A percentile compares a stretch with the other conserved stretches of the same genome.
These are phyloP conservation scores for Apamea epomidion DNA, from an alignment of 2,888 invertebrate genomes.

Conservation along the genomic window DNA sequence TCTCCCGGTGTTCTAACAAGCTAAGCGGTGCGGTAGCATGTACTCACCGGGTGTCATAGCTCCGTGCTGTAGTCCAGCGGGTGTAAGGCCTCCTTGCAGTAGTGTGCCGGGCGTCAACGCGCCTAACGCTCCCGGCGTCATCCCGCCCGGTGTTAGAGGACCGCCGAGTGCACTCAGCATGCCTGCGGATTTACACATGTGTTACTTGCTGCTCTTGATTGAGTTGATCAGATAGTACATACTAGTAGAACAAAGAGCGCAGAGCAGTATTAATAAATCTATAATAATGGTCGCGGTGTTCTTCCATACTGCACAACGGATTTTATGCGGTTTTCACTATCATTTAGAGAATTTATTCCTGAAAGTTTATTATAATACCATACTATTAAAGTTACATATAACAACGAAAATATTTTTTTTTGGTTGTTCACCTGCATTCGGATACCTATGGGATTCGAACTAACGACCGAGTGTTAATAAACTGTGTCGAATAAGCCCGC, in stretches of 20 bases:
- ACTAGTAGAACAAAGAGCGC: neutral
- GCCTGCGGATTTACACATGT: neutral
- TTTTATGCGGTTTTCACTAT: neutral
- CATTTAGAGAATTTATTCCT: neutral
- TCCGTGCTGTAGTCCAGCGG: constrained; percentile 81
- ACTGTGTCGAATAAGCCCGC: neutral
- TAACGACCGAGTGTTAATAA: neutral
- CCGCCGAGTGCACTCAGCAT: constrained; percentile 83
- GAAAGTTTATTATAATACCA: neutral
- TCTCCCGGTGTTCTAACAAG: too few relatives aligned
- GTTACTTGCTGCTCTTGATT: constrained; percentile 11
- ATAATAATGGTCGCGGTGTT: neutral
- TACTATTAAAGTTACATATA: neutral
- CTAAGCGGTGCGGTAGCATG: too few relatives aligned
- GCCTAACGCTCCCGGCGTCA: constrained; percentile 74
- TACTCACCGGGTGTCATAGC: constrained; percentile 76
- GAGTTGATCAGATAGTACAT: neutral
- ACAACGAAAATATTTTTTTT: neutral
- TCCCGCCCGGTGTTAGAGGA: constrained; percentile 76
- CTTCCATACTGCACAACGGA: neutral
- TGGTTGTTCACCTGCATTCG: neutral
- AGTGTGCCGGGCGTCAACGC: constrained; percentile 76
- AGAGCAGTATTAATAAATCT: neutral
- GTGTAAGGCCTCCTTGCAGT: constrained; percentile 81
- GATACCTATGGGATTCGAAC: neutral